Evolutionary conservation across 2,888 invertebrate genomes (phyloP).

Genomic region (Folsomia candida): DNA sequence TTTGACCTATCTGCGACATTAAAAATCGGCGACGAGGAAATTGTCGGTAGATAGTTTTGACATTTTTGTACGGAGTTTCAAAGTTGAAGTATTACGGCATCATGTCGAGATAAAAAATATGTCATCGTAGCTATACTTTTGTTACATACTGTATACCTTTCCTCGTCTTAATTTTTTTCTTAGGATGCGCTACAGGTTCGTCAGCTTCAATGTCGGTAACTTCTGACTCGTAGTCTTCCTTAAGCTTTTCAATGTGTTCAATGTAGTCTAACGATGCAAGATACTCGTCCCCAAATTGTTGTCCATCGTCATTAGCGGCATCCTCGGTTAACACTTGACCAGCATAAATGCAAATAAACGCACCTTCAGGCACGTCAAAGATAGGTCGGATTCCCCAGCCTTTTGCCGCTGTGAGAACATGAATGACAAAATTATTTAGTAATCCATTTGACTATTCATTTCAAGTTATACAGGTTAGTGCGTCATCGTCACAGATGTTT

Average conservation of each 20-base stretch:
- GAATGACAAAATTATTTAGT: too few relatives aligned
- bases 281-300: constrained; percentile 91
- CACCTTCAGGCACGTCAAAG: constrained; percentile 91
- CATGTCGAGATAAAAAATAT: too few relatives aligned
- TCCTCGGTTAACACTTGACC: constrained; percentile 89
- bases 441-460: too few relatives aligned
- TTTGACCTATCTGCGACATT: too few relatives aligned
- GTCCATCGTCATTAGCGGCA: constrained; percentile 70
- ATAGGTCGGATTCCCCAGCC: constrained; percentile 92
- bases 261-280: constrained; percentile 96
- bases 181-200: constrained; percentile 17
- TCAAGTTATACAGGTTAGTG: too few relatives aligned
- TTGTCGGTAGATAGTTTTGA: background rate
- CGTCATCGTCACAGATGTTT: too few relatives aligned
- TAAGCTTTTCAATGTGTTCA: constrained; percentile 81
- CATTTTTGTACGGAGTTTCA: too few relatives aligned
- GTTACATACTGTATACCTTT: too few relatives aligned
- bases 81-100: too few relatives aligned
- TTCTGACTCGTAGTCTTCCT: constrained; percentile 68
- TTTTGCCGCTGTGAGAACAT: too few relatives aligned
- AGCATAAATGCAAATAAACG: constrained; percentile 94
- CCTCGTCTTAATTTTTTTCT: constrained; percentile 8
- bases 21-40: too few relatives aligned
- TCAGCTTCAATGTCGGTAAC: constrained; percentile 45
- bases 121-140: too few relatives aligned